Base-by-base conservation (phyloP, 2,113 vertebrate genomes). In the Pongo abelii region DNA sequence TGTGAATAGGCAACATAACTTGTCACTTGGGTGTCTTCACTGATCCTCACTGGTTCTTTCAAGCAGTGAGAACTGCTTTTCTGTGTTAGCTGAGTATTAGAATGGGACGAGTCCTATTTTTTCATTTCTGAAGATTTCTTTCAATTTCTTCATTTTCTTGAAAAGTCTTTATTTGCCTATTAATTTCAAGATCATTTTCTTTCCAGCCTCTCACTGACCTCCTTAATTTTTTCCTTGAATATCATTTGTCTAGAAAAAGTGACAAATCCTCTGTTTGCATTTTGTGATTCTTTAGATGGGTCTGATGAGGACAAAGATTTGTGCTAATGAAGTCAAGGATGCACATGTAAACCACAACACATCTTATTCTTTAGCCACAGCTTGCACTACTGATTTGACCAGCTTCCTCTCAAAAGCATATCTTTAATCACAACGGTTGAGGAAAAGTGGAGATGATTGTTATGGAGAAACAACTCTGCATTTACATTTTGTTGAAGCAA, bases 101-200 rank as follows among this genome's bases (percentile, higher is more conserved):
- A 84, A 91, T 35, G 93, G 48, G 27, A 61, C 80, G 20, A 80
- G 7, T 77, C 12, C 10, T 86, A 38, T 78, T 91, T 95, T 94
- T 95, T 72, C n/a, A 95, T 9, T 95, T 84, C 23, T 87, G 87
- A 94, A 50, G 5, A 80, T 95, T 43, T n/a, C 30, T 69, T 90
- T 86, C 32, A 95, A 84, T 6, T 78, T 97, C 11, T 84, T 23
- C 14, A 67, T 84, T 95, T 69, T 35, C 70, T 86, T 93, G 27
- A 43, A n/a, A 95, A 67, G 67, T 89, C 12, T 89, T 89, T 96
- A 40, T 86, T 94, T 94, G 79, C 30, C 35, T 35, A 38, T 89
- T 96, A 93, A 83, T 87, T 91, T 91, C 6, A 94, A 96, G 93
- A 85, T 23, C 16, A 89, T 23, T 95, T 96, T 89, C 35, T 97